phyloP scores from a whole-genome alignment of 2,113 vertebrate genomes.

The Propithecus coquereli region DNA sequence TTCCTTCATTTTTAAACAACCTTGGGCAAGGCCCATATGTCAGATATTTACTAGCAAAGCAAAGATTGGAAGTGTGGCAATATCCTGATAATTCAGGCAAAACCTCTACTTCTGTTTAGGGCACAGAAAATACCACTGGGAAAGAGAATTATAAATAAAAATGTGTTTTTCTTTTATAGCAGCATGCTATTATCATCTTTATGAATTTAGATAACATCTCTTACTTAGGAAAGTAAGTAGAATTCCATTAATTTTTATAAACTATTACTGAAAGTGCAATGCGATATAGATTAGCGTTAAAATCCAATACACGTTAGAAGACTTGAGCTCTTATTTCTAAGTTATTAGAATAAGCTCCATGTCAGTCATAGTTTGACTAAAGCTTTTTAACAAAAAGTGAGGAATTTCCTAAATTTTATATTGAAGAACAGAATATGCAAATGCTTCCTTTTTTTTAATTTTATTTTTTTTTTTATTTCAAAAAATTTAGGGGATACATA shows the following conservation, averaged over 20 bases:
- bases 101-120: slow-evolving; percentile 49
- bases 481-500: too few relatives aligned
- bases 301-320: neutral
- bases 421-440: slow-evolving; percentile 1
- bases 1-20: slow-evolving; percentile 60
- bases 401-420: neutral
- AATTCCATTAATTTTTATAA: neutral
- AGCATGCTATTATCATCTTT: slow-evolving; percentile 30
- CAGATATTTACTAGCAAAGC: slow-evolving; percentile 36
- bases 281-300: neutral
- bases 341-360: neutral
- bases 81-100: slow-evolving; percentile 65
- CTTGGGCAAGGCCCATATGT: slow-evolving; percentile 58
- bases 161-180: slow-evolving; percentile 1
- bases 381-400: neutral
- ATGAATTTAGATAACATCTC: slow-evolving; percentile 33
- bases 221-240: neutral
- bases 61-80: slow-evolving; percentile 7
- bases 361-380: neutral
- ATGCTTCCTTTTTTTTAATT: neutral
- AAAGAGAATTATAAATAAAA: slow-evolving; percentile 52
- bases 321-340: neutral
- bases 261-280: neutral
- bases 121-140: slow-evolving; percentile 26
- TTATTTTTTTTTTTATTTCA: too few relatives aligned